Percentiles rank a stretch among this genome's conserved stretches.
Evolutionary conservation across 2,113 vertebrate species (phyloP).

Genomic region (Paedocypris sp.): DNA sequence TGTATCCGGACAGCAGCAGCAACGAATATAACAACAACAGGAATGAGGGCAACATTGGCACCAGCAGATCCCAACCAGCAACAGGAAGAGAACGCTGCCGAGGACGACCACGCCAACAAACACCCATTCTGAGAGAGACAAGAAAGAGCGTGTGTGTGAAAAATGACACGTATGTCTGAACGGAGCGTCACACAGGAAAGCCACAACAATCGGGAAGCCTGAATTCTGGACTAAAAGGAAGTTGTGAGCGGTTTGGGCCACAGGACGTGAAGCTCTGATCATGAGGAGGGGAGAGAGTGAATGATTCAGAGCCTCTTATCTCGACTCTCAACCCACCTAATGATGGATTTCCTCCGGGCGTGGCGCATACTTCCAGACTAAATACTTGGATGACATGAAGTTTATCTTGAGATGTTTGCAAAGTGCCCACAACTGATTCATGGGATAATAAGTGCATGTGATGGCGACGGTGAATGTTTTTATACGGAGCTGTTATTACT

Average conservation of each 20-base stretch:
- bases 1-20: conserved; percentile 91
- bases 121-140: conserved; percentile 75
- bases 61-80: conserved; percentile 92
- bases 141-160: not conserved
- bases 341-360: conserved; percentile 46
- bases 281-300: not conserved
- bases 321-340: conserved; percentile 29
- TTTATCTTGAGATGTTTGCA: too few relatives aligned
- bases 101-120: conserved; percentile 85
- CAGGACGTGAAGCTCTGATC: conserved; percentile 11
- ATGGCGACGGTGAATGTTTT: too few relatives aligned
- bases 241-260: not conserved
- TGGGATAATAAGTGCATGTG: too few relatives aligned
- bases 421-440: too few relatives aligned
- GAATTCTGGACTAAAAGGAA: not conserved
- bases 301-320: conserved; percentile 35
- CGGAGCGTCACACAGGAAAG: not conserved
- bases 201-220: not conserved
- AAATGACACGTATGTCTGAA: too few relatives aligned
- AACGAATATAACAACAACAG: conserved; percentile 92
- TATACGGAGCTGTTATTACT: too few relatives aligned
- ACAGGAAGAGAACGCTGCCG: conserved; percentile 74
- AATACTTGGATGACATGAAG: too few relatives aligned
- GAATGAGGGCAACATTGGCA: conserved; percentile 97
- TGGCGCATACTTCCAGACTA: conserved; percentile 3